Base-by-base conservation (phyloP, 2,113 vertebrate species). In the Cephalopholis sonnerati region DNA sequence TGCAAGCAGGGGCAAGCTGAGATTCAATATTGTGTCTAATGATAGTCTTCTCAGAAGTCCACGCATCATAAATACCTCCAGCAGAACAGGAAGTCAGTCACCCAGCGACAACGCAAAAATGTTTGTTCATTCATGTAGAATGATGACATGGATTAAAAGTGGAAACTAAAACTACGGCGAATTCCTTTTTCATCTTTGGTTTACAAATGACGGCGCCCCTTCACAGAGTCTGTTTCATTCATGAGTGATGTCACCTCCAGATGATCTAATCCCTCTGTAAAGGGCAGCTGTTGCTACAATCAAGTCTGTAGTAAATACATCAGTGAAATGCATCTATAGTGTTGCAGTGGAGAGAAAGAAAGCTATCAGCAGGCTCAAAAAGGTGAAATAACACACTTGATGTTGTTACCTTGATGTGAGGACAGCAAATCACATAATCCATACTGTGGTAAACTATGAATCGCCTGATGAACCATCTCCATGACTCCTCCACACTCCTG, bases 11-110 rank as follows among this genome's bases (percentile, higher is more conserved):
- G 90, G 75, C 93, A 94, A 81, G 93, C 87, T 86, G 75, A 85
- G 91, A 88, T 93, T 90, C 80, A 93, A 89, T 89, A 92, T 92
- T 90, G 89, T 79, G 86, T 87, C 89, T 93, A 93, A 94, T 93
- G 90, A 93, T 91, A 94, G 91, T 86, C 89, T 90, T 89, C 90
- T 92, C 74, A 74, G 87, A 93, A 90, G 84, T 90, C 84, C 75
- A 59, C 41, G 62, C 90, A 89, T 93, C 93, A 91, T 92, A 93
- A 93, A 92, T 92, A 93, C 90, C 88, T 91, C 83, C 71, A 81
- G 27, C 81, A 76, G 84, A 73, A 85, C 81, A 89, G 83, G 86
- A 93, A 91, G 81, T 80, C 36, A 6, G 61, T 85, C 59, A n/a
- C 46, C 3, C 46, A 80, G 72, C 54, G n/a, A 78, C 12, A 66